Evolutionary conservation across 2,797 vertebrate species (phyloP).

Genomic region (Dermochelys coriacea): DNA sequence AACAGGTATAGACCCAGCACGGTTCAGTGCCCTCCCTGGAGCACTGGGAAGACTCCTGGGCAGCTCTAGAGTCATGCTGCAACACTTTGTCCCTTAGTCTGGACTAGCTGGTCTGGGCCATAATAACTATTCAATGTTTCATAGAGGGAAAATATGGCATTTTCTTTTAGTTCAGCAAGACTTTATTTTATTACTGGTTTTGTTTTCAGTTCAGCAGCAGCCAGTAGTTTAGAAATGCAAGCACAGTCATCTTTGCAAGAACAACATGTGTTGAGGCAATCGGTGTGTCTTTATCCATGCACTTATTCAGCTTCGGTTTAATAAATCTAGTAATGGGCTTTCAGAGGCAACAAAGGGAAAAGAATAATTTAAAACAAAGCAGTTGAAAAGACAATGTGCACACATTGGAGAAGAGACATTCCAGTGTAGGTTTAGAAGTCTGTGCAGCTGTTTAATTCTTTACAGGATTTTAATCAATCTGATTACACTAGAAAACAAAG

Average conservation of each 20-base stretch:
- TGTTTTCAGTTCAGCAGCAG: conserved; percentile 4
- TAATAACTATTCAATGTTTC: background rate
- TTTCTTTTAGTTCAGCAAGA: conserved; percentile 4
- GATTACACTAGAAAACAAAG: conserved; percentile 47
- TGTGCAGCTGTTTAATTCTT: conserved; percentile 65
- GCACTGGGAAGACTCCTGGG: background rate
- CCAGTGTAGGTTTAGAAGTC: conserved; percentile 48
- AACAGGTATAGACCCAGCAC: background rate
- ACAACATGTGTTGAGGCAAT: conserved; percentile 54
- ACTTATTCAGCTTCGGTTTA: conserved; percentile 63
- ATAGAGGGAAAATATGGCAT: background rate
- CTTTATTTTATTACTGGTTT: conserved; percentile 2
- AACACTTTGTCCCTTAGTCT: background rate
- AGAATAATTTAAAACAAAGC: conserved; percentile 64
- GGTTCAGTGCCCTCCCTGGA: background rate
- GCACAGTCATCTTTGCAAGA: background rate
- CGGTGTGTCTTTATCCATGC: conserved; percentile 23
- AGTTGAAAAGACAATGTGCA: conserved; percentile 19
- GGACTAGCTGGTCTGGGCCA: background rate
- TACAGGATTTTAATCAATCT: conserved; percentile 67
- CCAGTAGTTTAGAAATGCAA: background rate
- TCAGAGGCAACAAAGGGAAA: conserved; percentile 53
- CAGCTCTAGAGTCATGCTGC: background rate
- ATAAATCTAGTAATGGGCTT: conserved; percentile 65
- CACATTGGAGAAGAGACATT: background rate